A percentile compares a stretch with the other conserved stretches of the same genome.
These are phyloP conservation scores for Albula glossodonta DNA, from an alignment of 2,113 vertebrate species.

Conservation along the genomic window DNA sequence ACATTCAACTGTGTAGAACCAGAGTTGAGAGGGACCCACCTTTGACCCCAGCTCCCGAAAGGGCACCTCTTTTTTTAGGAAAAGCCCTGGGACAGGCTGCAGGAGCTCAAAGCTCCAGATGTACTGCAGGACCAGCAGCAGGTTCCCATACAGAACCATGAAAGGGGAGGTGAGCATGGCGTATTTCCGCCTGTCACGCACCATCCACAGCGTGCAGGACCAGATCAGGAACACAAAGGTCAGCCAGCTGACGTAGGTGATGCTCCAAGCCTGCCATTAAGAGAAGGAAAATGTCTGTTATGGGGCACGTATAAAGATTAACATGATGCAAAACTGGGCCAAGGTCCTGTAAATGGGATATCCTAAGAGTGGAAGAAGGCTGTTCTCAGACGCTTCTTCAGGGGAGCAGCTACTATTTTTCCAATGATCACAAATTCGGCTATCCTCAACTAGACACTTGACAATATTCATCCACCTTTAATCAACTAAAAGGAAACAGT, in stretches of 20 bases:
- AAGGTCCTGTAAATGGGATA: neutral
- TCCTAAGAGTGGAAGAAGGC: neutral
- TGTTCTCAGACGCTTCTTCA: neutral
- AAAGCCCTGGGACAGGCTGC: conserved; percentile 71
- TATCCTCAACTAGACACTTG: neutral
- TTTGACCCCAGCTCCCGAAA: conserved; percentile 88
- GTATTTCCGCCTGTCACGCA: conserved; percentile 88
- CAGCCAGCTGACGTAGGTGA: conserved; percentile 95
- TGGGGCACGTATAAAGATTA: neutral
- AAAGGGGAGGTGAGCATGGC: conserved; percentile 96
- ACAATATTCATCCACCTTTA: neutral
- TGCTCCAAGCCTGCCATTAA: conserved; percentile 86
- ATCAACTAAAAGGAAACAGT: neutral
- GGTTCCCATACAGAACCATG: conserved; percentile 93
- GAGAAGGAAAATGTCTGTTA: neutral
- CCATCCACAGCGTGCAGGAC: conserved; percentile 96
- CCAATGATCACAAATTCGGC: neutral
- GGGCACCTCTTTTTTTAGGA: conserved; percentile 61
- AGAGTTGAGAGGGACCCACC: conserved; percentile 58
- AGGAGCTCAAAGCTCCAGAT: conserved; percentile 88
- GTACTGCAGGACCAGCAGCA: conserved; percentile 88
- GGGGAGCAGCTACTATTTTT: neutral
- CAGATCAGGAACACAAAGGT: conserved; percentile 94
- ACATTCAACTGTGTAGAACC: neutral
- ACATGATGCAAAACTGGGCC: neutral